Evolutionary conservation across 2,797 vertebrate genomes (phyloP), one percentile per base, ranked within the genome.

Genomic region (Acomys russatus): DNA sequence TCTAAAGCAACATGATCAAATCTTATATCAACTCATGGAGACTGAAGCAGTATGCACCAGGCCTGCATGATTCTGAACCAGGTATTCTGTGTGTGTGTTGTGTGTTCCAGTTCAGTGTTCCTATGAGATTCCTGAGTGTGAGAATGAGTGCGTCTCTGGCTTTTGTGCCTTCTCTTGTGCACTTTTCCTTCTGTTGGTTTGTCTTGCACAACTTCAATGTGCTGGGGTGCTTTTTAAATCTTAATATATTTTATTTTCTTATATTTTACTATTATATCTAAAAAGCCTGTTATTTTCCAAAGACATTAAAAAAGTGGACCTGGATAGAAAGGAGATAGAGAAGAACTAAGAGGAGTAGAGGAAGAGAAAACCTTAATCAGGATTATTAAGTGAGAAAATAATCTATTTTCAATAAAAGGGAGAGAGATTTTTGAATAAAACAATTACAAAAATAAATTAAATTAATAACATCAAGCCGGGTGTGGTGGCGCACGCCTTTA

Each of bases 391-490:
- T 68, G 64, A 51, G 30, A 68, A n/a, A 51, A 85, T 4, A 51
- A 51, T 68, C 18, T 23, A 33, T 9, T 85, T 85, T n/a, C 49
- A 51, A n/a, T 9, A 23, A 85, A n/a, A 68, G 30, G 4, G 25
- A 23, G 28, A 49, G 33, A 11, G 49, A 23, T 61, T 78, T 20
- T 80, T 92, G 90, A 88, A 59, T 9, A 51, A 30, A 91, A 59
- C 9, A 77, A 82, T 23, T 33, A 86, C 2, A 93, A 95, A 95
- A 49, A 25, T 90, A 89, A 94, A 78, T 61, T 84, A 63, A 93
- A 80, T 90, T 33, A 88, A 76, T n/a, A 59, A n/a, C 38, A 91
- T 1, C 11, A 87, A 86, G n/a, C n/a, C n/a, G n/a, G n/a, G n/a
- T n/a, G n/a, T n/a, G n/a, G n/a, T n/a, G n/a, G n/a, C n/a, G n/a